These are phyloP conservation scores for Malthinus seriepunctatus DNA, from an alignment of 2,888 invertebrate species.

Conservation along the genomic window DNA sequence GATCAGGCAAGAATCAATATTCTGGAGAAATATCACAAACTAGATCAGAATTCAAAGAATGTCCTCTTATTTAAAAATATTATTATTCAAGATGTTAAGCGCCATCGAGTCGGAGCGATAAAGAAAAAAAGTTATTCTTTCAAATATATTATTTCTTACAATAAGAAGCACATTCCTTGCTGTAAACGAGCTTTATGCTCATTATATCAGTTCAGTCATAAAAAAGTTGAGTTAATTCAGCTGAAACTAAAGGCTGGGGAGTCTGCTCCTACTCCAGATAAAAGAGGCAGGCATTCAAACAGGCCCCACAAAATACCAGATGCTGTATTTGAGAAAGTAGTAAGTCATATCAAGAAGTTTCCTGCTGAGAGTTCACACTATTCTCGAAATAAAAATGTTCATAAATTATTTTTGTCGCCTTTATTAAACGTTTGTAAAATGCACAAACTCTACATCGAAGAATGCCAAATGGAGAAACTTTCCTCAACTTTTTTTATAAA, in stretches of 20 bases:
- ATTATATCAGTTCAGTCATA: constrained; percentile 2
- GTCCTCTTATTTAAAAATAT: constrained; percentile 9
- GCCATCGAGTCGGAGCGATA: constrained; percentile 3
- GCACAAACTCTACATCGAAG: constrained; percentile 7
- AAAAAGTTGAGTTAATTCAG: constrained; percentile 10
- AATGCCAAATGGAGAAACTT: background rate
- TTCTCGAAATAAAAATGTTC: constrained; percentile 6
- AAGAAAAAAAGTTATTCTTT: constrained; percentile 4
- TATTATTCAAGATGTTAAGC: background rate
- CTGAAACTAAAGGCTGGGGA: constrained; percentile 1
- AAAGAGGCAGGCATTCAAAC: constrained; percentile 3
- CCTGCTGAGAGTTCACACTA: no score
- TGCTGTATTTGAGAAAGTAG: background rate
- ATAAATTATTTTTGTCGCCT: constrained; percentile 11
- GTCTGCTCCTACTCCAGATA: constrained; percentile 2
- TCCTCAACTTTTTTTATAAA: no score
- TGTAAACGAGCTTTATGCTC: constrained; percentile 5
- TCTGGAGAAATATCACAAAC: constrained; percentile 1
- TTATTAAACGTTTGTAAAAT: constrained; percentile 8
- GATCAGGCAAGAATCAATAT: background rate
- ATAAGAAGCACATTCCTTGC: background rate
- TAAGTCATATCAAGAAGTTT: constrained; percentile 6
- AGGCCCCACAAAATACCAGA: constrained; percentile 7
- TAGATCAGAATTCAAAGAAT: constrained; percentile 12
- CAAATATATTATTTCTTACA: constrained; percentile 1